These are phyloP conservation scores for Lycopodina hypogea DNA, from an alignment of 37 sponge, comb jelly and placozoan genomes.

Conservation along the genomic window DNA sequence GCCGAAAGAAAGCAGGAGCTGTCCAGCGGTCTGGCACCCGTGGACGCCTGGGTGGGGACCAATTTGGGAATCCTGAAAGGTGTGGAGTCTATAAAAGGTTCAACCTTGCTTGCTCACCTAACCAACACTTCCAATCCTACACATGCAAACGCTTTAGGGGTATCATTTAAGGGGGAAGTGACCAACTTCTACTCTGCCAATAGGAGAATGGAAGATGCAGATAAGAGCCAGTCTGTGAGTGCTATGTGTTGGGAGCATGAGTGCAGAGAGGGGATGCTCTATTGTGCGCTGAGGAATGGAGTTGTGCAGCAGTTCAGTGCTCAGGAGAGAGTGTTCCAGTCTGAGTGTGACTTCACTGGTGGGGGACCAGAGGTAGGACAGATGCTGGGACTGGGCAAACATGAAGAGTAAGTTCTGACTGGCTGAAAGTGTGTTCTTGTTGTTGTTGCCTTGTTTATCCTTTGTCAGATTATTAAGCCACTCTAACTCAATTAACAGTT, in stretches of 20 bases:
- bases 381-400: constrained; percentile 55
- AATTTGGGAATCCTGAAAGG: constrained; percentile 71
- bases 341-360: constrained; percentile 58
- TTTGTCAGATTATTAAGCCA: not conserved
- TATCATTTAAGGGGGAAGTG: constrained; percentile 12
- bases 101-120: not conserved
- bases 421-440: not conserved
- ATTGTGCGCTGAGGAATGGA: constrained; percentile 43
- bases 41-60: constrained; percentile 75
- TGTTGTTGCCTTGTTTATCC: not conserved
- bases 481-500: too few species aligned
- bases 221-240: constrained; percentile 42
- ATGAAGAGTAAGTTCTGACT: constrained; percentile 35
- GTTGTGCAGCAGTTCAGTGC: constrained; percentile 44
- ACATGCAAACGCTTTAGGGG: constrained; percentile 16
- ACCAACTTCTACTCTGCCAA: constrained; percentile 44
- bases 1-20: not conserved
- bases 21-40: not conserved
- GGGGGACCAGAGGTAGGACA: constrained; percentile 45
- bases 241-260: constrained; percentile 68
- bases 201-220: constrained; percentile 21
- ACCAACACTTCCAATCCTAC: not conserved
- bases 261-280: constrained; percentile 34
- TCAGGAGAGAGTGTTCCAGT: constrained; percentile 12
- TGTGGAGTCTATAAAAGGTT: not conserved